Base-by-base conservation (phyloP, 2,113 vertebrate species). In the Eulacestoma nigropectus region DNA sequence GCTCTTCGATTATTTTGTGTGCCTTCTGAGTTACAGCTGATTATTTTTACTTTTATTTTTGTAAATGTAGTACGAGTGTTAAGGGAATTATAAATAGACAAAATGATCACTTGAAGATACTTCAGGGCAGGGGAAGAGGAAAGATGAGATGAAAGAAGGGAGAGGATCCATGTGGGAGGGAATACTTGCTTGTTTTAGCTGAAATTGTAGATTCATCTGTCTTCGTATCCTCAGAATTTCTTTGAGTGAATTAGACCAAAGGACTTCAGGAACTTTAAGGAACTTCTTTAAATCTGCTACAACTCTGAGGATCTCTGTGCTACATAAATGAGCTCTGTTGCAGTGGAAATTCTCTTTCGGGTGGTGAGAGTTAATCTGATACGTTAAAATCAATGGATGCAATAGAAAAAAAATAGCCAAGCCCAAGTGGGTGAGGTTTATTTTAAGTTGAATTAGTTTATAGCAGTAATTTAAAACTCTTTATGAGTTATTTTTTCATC, bases 141-240 rank as follows among this genome's bases (percentile, higher is more conserved):
- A 59, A 41, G 18, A 49, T 42, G 50, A 94, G 63, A 92, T 92
- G 46, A 95, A 95, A 88, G 65, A 2, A 14, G 23, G 30, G 19
- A 70, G 23, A 84, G 29, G 70, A 90, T 69, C 30, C 57, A 37
- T 39, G 86, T 63, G 50, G 92, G 92, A 81, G 64, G 56, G 35
- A 93, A 86, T 93, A 90, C 91, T 94, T 94, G 42, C 80, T 90
- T 86, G 68, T 59, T 95, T 93, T 92, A 95, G 47, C 64, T 52
- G 64, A 80, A 92, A 92, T 20, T 86, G 57, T 77, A 69, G 63
- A 69, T 83, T 86, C 76, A 30, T 86, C 50, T 86, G 9, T 50
- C 39, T 55, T 88, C 2, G 1, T 86, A 50, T 46, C 63, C 32
- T 55, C 60, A 96, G 42, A 86, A 92, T 13, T 53, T 63, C 44